Percentiles rank a stretch among this genome's conserved stretches.
These are phyloP conservation scores for Drosophila simulans DNA, from an alignment of 1,140 invertebrate species.

Conservation along the genomic window DNA sequence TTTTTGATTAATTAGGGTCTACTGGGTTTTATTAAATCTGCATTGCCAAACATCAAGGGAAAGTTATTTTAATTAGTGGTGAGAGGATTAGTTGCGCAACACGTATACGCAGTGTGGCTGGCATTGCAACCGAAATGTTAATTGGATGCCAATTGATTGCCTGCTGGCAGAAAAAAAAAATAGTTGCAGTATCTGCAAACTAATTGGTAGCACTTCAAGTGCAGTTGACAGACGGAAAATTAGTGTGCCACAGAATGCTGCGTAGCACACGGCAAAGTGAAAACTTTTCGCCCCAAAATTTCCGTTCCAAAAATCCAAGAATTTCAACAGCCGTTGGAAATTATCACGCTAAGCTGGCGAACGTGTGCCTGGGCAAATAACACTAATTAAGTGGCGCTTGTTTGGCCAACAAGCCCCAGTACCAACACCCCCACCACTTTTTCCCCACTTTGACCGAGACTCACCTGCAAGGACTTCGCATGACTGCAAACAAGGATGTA, in stretches of 20 bases:
- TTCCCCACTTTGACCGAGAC: background rate
- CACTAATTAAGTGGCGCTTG: conserved; percentile 73
- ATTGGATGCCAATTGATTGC: conserved; percentile 45
- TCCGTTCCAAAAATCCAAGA: conserved; percentile 13
- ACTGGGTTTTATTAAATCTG: no score
- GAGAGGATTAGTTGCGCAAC: conserved; percentile 1
- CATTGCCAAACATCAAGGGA: background rate
- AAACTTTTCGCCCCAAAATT: conserved; percentile 25
- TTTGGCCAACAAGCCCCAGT: conserved; percentile 10
- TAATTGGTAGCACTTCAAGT: conserved; percentile 38
- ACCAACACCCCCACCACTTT: background rate
- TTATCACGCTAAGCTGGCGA: conserved; percentile 21
- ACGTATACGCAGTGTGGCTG: conserved; percentile 20
- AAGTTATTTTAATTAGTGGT: conserved; percentile 1
- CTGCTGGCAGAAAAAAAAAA: background rate
- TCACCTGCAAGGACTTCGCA: conserved; percentile 70
- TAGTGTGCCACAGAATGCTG: conserved; percentile 3
- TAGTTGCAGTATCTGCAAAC: conserved; percentile 11
- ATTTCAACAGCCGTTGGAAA: conserved; percentile 22
- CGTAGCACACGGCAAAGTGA: background rate
- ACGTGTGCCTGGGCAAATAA: conserved; percentile 56
- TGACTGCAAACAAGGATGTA: conserved; percentile 65
- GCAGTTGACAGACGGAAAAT: conserved; percentile 30
- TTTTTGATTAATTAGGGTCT: background rate
- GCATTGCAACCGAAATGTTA: conserved; percentile 6